Evolutionary conservation across 2,888 invertebrate species (phyloP).

Genomic region (Chrysolina oricalcia): DNA sequence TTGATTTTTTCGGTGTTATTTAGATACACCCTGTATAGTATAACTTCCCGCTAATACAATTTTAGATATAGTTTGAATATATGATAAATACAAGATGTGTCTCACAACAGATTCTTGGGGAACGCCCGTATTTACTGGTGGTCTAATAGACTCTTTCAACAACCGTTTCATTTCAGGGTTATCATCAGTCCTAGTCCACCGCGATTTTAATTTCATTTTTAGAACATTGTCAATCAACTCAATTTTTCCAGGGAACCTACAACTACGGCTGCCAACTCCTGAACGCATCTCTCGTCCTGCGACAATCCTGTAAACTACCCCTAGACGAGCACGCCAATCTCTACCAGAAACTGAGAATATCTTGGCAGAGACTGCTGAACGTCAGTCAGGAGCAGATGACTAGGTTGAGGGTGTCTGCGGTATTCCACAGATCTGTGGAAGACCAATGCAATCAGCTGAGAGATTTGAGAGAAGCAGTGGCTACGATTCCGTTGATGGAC

Average conservation of each 20-base stretch:
- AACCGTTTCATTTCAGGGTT: no score
- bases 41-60: no score
- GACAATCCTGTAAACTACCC: constrained; percentile 81
- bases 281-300: constrained; percentile 81
- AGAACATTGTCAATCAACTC: no score
- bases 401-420: constrained; percentile 82
- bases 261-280: constrained; percentile 87
- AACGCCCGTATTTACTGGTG: no score
- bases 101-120: no score
- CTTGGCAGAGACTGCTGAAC: constrained; percentile 81
- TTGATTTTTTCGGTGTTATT: no score
- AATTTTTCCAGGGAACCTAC: constrained; percentile 79
- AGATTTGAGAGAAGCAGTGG: constrained; percentile 76
- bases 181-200: no score
- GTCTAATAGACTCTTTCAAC: no score
- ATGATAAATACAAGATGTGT: no score
- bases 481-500: constrained; percentile 71
- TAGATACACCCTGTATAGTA: no score
- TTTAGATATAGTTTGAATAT: no score
- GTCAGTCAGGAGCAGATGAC: constrained; percentile 86
- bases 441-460: constrained; percentile 78
- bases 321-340: constrained; percentile 75
- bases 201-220: no score
- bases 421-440: constrained; percentile 80
- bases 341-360: constrained; percentile 76